These are phyloP conservation scores for Lordiphosa collinella DNA, from an alignment of 1,140 invertebrate species.

Conservation along the genomic window DNA sequence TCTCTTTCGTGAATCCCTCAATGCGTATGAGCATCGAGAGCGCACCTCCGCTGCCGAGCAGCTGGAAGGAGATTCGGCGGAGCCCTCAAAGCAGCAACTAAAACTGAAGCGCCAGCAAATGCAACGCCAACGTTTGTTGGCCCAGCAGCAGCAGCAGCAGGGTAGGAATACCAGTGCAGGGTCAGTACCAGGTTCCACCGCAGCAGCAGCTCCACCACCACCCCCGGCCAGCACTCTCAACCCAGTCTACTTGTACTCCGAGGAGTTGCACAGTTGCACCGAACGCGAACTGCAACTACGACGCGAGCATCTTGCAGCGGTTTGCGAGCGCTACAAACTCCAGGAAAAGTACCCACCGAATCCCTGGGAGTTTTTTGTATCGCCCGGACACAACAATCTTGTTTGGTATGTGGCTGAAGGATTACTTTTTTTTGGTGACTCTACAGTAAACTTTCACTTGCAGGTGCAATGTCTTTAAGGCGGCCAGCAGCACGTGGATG, in stretches of 20 bases:
- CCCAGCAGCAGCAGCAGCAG: slow-evolving; percentile 32
- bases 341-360: slow-evolving; percentile 80
- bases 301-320: slow-evolving; percentile 43
- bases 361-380: slow-evolving; percentile 88
- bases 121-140: slow-evolving; percentile 37
- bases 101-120: slow-evolving; percentile 55
- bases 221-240: slow-evolving; percentile 53
- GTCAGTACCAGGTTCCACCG: background rate
- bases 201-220: background rate
- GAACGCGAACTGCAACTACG: slow-evolving; percentile 59
- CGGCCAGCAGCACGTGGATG: slow-evolving; percentile 89
- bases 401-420: slow-evolving; percentile 81
- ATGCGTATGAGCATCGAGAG: slow-evolving; percentile 68
- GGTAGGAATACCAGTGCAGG: background rate
- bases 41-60: slow-evolving; percentile 35
- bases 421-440: too few species aligned
- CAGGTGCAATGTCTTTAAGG: slow-evolving; percentile 88
- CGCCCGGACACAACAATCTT: slow-evolving; percentile 84
- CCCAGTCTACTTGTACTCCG: slow-evolving; percentile 78
- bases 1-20: slow-evolving; percentile 71
- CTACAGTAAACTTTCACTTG: background rate
- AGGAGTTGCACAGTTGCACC: slow-evolving; percentile 71
- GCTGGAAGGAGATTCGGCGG: slow-evolving; percentile 28
- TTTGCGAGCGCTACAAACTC: slow-evolving; percentile 65
- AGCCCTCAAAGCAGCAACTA: slow-evolving; percentile 49